Percentiles rank a stretch among this genome's conserved stretches.
phyloP scores from a whole-genome alignment of 2,797 vertebrate genomes.

The Rhynchonycteris naso region DNA sequence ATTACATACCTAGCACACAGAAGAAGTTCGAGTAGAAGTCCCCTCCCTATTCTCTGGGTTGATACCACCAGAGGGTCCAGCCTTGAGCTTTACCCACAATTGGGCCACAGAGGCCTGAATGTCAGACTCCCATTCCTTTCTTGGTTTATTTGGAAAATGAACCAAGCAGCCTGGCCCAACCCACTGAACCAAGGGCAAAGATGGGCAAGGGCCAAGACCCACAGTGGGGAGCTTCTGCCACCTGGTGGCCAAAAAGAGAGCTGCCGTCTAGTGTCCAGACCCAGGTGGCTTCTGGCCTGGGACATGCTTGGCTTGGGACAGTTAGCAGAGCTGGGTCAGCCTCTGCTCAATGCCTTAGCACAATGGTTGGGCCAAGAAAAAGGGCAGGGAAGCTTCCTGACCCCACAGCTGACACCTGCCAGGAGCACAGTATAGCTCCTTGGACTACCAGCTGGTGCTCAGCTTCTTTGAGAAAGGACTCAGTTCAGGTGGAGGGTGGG shows the following conservation, averaged over 20 bases:
- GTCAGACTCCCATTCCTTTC: background rate
- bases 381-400: background rate
- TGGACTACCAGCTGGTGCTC: background rate
- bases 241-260: constrained; percentile 37
- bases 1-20: background rate
- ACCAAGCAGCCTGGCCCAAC: background rate
- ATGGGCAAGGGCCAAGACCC: background rate
- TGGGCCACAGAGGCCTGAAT: background rate
- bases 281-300: background rate
- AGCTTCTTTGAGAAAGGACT: background rate
- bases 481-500: background rate
- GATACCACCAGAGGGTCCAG: background rate
- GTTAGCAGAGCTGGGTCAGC: background rate
- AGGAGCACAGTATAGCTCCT: background rate
- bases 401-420: background rate
- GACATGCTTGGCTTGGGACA: background rate
- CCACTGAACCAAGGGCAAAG: background rate
- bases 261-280: background rate
- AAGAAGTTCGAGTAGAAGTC: background rate
- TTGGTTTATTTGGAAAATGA: background rate
- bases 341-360: background rate
- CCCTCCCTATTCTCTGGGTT: background rate
- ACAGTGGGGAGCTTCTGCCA: background rate
- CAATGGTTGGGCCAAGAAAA: background rate
- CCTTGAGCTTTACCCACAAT: background rate